These are phyloP conservation scores for Platerodrilus igneus DNA, from an alignment of 2,888 invertebrate species.

Conservation along the genomic window DNA sequence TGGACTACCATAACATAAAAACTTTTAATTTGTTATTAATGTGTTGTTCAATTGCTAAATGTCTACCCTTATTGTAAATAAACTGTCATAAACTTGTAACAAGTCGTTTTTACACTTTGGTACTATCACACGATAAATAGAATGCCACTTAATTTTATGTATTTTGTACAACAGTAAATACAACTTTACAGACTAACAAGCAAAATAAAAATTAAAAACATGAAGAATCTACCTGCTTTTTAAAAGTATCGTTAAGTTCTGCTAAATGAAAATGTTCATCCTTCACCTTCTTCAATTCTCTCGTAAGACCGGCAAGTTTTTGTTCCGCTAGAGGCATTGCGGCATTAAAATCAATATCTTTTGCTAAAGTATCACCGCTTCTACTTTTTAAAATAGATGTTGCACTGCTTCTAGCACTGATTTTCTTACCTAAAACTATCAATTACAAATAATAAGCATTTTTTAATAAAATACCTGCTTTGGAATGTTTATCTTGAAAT, in stretches of 20 bases:
- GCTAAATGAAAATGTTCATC: constrained; percentile 42
- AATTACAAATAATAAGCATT: neutral
- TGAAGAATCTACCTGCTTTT: constrained; percentile 14
- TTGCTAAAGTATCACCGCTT: constrained; percentile 48
- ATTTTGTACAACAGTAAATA: no score
- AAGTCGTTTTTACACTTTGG: no score
- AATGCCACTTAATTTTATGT: no score
- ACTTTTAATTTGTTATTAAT: constrained; percentile 1
- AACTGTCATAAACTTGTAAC: no score
- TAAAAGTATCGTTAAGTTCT: constrained; percentile 42
- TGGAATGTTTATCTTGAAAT: constrained; percentile 13
- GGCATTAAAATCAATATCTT: constrained; percentile 47
- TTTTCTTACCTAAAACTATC: constrained; percentile 30
- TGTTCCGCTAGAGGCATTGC: constrained; percentile 40
- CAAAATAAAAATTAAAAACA: neutral
- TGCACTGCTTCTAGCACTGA: constrained; percentile 17
- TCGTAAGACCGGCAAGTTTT: constrained; percentile 45
- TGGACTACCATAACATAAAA: neutral
- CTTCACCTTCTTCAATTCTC: constrained; percentile 45
- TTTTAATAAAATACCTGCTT: constrained; percentile 8
- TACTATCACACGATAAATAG: no score
- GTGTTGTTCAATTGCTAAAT: no score
- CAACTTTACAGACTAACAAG: neutral
- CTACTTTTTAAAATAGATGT: constrained; percentile 47
- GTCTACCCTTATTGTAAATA: no score